Evolutionary conservation across 2,113 vertebrate species (phyloP).

Genomic region (Saccopteryx leptura): DNA sequence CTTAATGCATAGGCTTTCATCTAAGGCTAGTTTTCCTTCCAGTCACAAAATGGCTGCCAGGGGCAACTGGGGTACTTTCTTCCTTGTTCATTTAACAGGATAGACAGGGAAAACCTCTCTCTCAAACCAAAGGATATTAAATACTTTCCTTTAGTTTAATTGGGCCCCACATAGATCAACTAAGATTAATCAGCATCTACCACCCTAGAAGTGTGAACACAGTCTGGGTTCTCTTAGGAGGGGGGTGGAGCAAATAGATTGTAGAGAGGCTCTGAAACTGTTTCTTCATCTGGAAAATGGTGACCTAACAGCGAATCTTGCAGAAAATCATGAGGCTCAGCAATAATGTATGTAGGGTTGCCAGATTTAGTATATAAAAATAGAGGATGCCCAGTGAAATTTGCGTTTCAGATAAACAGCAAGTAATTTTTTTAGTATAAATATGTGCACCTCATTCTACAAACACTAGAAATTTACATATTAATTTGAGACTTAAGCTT

Average conservation of each 20-base stretch:
- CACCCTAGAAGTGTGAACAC: background rate
- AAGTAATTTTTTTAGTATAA: constrained; percentile 52
- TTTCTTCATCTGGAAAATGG: constrained; percentile 44
- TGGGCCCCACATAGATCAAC: constrained; percentile 15
- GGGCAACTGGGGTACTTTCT: background rate
- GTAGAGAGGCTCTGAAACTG: constrained; percentile 14
- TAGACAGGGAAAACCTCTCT: background rate
- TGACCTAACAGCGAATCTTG: constrained; percentile 31
- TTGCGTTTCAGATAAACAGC: constrained; percentile 70
- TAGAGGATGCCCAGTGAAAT: constrained; percentile 43
- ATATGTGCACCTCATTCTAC: constrained; percentile 26
- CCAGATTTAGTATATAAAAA: constrained; percentile 60
- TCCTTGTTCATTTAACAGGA: constrained; percentile 9
- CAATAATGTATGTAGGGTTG: constrained; percentile 1
- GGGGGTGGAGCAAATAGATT: constrained; percentile 10
- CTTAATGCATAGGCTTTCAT: constrained; percentile 44
- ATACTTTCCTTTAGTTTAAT: constrained; percentile 56
- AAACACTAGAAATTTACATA: constrained; percentile 46
- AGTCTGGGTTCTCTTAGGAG: constrained; percentile 28
- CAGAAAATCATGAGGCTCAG: constrained; percentile 53
- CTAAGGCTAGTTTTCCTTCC: constrained; percentile 42
- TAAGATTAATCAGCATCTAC: constrained; percentile 42
- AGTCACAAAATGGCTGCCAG: constrained; percentile 59
- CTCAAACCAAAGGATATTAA: background rate
- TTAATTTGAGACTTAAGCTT: constrained; percentile 50